Evolutionary conservation across 2,888 invertebrate genomes (phyloP).

Genomic region (Chymomyza amoena): DNA sequence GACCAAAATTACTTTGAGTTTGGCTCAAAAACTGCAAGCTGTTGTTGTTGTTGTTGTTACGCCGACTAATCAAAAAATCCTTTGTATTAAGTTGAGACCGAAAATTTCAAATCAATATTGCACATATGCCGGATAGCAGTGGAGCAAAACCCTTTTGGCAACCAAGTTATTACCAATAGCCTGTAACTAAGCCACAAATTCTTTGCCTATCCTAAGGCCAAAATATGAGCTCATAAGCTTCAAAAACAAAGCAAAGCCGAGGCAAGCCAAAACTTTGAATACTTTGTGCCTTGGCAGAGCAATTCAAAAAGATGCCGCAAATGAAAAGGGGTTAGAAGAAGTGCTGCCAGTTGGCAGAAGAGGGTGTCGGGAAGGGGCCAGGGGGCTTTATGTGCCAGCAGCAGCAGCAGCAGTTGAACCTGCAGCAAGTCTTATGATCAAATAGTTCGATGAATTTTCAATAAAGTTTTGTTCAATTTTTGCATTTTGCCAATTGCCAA

Average conservation of each 20-base stretch:
- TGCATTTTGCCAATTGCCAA: constrained; percentile 34
- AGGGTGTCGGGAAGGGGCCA: not conserved
- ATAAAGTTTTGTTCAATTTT: constrained; percentile 28
- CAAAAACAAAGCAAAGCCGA: constrained; percentile 1
- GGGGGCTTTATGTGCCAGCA: not conserved
- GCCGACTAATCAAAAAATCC: not conserved
- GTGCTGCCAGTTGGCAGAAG: not conserved
- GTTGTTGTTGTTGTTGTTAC: not conserved
- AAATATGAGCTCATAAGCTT: constrained; percentile 4
- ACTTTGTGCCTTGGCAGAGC: not conserved
- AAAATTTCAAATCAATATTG: constrained; percentile 1
- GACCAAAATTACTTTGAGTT: not conserved
- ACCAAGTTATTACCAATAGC: not conserved
- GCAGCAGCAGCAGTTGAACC: not conserved
- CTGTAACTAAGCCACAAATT: not conserved
- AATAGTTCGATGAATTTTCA: constrained; percentile 38
- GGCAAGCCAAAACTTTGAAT: not conserved
- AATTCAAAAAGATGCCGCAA: not conserved
- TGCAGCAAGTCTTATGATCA: constrained; percentile 8
- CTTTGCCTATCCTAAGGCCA: not conserved
- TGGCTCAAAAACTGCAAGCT: not conserved
- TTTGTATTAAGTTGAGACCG: not conserved
- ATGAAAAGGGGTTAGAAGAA: not conserved
- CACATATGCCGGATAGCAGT: not conserved
- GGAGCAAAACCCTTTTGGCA: not conserved